These are phyloP conservation scores for Ceratotherium simum DNA, from an alignment of 2,113 vertebrate species.

Conservation along the genomic window DNA sequence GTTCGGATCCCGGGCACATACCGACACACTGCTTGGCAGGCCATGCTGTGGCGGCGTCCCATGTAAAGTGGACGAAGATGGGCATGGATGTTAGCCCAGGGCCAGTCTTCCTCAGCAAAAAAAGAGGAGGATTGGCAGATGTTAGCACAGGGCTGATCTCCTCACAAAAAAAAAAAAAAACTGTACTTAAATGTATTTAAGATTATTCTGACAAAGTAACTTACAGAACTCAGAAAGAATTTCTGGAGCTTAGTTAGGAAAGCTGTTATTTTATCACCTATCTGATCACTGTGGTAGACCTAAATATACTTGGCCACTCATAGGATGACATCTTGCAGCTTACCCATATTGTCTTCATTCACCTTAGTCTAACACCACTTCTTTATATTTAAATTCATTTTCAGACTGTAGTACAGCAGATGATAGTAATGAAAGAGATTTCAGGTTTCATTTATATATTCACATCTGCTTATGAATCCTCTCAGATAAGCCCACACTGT, in stretches of 20 bases:
- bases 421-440: neutral
- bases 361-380: neutral
- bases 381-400: neutral
- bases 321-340: neutral
- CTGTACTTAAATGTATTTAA: neutral
- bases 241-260: conserved; percentile 20
- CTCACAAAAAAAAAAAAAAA: too few relatives aligned
- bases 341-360: neutral
- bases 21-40: too few relatives aligned
- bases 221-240: neutral
- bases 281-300: neutral
- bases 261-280: neutral
- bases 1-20: too few relatives aligned
- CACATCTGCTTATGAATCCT: neutral
- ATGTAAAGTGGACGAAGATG: too few relatives aligned
- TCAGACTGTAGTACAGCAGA: neutral
- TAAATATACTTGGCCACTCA: neutral
- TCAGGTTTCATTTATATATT: conserved; percentile 1
- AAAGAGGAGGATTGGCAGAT: too few relatives aligned
- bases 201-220: neutral
- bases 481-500: neutral
- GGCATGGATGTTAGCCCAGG: too few relatives aligned
- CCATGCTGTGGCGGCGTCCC: too few relatives aligned
- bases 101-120: too few relatives aligned
- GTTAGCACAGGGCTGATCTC: too few relatives aligned